These are phyloP conservation scores for Hyperoplus lanceolatus DNA, from an alignment of 2,797 vertebrate genomes.

Conservation along the genomic window DNA sequence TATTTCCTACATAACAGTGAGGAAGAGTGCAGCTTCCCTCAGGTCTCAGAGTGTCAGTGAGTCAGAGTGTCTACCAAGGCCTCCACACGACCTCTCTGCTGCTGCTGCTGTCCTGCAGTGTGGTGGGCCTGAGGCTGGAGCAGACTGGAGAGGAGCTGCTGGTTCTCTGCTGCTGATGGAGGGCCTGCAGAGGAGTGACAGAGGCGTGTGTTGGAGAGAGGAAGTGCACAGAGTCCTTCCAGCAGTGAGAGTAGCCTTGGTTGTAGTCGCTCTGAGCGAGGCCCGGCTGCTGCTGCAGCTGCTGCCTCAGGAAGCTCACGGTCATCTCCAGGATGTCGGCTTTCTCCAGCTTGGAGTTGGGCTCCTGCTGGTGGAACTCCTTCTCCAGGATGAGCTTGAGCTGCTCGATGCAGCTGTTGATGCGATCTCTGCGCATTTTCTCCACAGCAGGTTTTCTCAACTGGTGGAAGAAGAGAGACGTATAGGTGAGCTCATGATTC, in stretches of 20 bases:
- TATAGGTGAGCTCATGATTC: background rate
- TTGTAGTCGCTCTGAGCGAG: conserved; percentile 68
- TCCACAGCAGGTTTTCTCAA: conserved; percentile 85
- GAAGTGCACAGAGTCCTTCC: conserved; percentile 82
- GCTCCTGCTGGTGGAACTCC: conserved; percentile 75
- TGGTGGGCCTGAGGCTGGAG: conserved; percentile 47
- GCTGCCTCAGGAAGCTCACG: conserved; percentile 80
- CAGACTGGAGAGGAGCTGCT: conserved; percentile 17
- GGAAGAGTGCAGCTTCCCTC: conserved; percentile 66
- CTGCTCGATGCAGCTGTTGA: conserved; percentile 84
- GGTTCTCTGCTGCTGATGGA: conserved; percentile 13
- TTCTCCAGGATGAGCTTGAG: conserved; percentile 81
- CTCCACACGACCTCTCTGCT: conserved; percentile 65
- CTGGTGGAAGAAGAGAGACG: conserved; percentile 66
- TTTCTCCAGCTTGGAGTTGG: conserved; percentile 81
- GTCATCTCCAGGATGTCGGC: conserved; percentile 85
- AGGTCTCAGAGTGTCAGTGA: conserved; percentile 56
- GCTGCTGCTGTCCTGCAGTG: conserved; percentile 59
- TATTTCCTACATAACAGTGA: conserved; percentile 83
- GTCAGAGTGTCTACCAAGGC: conserved; percentile 70
- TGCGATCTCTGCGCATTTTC: conserved; percentile 82
- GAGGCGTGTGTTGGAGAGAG: conserved; percentile 75
- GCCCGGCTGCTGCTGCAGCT: conserved; percentile 49
- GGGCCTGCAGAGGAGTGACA: conserved; percentile 30
- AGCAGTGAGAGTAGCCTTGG: conserved; percentile 82